Percentiles rank a stretch among this genome's conserved stretches.
phyloP scores from a whole-genome alignment of 1,140 invertebrate genomes.

The Bombus haemorrhoidalis region DNA sequence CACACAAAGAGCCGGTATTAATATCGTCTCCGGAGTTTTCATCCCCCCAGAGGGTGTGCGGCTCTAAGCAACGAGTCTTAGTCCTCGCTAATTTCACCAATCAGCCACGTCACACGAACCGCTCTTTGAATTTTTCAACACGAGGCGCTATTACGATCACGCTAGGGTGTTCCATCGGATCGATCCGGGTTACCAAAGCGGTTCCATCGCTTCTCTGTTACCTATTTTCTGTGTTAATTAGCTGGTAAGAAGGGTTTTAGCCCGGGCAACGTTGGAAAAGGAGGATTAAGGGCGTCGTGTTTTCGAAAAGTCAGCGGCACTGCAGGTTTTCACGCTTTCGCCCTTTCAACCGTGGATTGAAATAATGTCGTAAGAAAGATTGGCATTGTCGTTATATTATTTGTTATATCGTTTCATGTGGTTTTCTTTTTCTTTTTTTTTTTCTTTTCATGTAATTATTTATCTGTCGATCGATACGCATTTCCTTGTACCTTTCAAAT shows the following conservation, averaged over 20 bases:
- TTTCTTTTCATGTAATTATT: too few species aligned
- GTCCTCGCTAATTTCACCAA: neutral
- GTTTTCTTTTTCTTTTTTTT: too few species aligned
- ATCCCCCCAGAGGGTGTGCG: neutral
- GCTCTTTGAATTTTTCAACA: neutral
- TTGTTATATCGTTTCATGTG: too few species aligned
- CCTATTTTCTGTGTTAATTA: neutral
- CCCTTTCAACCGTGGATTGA: too few species aligned
- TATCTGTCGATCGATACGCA: too few species aligned
- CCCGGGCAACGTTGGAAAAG: neutral
- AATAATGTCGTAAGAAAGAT: too few species aligned
- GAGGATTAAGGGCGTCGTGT: neutral
- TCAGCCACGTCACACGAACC: neutral
- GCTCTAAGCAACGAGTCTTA: neutral
- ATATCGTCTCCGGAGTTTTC: conserved; percentile 54
- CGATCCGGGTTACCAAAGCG: neutral
- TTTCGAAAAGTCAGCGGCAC: too few species aligned
- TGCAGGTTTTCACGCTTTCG: too few species aligned
- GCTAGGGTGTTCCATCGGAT: neutral
- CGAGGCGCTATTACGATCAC: neutral
- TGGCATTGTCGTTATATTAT: too few species aligned
- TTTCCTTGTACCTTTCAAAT: too few species aligned
- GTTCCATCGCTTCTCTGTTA: neutral
- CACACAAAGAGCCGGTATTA: conserved; percentile 57
- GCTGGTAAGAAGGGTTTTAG: neutral